Percentiles rank a stretch among this genome's conserved stretches.
Evolutionary conservation across 2,797 vertebrate species (phyloP).

Genomic region (Eidolon dupreanum): DNA sequence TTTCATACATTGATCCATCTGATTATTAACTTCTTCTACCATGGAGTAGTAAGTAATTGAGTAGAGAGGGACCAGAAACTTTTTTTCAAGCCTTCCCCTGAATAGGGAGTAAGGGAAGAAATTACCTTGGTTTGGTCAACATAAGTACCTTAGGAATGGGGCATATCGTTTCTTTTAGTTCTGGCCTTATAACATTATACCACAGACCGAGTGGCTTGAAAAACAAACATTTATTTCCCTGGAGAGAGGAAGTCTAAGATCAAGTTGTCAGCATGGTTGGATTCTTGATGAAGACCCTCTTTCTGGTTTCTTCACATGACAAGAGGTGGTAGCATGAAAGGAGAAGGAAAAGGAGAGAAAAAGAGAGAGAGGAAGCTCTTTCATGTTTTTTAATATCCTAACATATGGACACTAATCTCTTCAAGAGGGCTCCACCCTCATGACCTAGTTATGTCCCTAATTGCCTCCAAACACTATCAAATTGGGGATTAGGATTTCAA

Average conservation of each 20-base stretch:
- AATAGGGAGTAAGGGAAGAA: background rate
- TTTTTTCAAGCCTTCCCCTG: background rate
- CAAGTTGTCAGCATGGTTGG: background rate
- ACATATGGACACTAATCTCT: background rate
- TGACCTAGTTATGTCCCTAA: background rate
- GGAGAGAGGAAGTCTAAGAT: background rate
- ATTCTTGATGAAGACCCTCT: background rate
- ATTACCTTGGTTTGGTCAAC: background rate
- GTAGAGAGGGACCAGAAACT: background rate
- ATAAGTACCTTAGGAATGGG: background rate
- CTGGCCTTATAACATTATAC: background rate
- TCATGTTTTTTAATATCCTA: background rate
- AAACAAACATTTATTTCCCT: background rate
- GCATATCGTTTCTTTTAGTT: background rate
- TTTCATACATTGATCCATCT: background rate
- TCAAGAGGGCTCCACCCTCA: background rate
- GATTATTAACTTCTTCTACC: background rate
- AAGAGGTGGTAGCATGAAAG: background rate
- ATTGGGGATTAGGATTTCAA: background rate
- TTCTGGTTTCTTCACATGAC: background rate
- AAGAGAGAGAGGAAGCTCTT: background rate
- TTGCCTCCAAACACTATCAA: background rate
- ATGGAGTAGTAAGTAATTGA: background rate
- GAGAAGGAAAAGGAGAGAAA: background rate
- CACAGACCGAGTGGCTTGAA: background rate